A percentile compares a stretch with the other conserved stretches of the same genome.
Evolutionary conservation across 2,113 vertebrate species (phyloP).

Genomic region (Helogale parvula): DNA sequence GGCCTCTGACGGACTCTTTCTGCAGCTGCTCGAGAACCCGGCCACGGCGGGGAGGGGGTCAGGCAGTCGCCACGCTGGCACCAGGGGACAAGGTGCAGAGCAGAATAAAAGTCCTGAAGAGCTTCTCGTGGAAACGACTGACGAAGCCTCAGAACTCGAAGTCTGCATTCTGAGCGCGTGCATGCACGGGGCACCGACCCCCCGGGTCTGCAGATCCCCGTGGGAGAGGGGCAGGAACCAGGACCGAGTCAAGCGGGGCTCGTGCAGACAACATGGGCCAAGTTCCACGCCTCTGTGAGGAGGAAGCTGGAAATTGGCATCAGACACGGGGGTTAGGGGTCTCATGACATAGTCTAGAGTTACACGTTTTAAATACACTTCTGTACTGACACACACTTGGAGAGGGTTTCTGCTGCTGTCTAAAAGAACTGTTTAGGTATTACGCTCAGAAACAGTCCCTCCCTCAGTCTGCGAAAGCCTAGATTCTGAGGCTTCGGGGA

Average conservation of each 20-base stretch:
- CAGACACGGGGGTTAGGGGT: accelerated
- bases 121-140: no score
- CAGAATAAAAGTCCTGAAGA: not conserved
- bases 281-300: accelerated
- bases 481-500: not conserved
- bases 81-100: accelerated
- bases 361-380: not conserved
- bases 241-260: not conserved
- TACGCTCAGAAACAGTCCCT: not conserved
- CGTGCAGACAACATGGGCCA: not conserved
- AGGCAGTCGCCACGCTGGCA: no score
- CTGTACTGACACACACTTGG: no score
- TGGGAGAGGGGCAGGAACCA: not conserved
- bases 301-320: not conserved
- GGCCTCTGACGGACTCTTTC: not conserved
- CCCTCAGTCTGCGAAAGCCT: not conserved
- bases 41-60: not conserved
- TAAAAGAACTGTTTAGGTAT: not conserved
- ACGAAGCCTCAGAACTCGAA: not conserved
- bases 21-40: not conserved
- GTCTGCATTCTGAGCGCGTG: not conserved
- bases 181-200: not conserved
- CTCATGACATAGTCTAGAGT: not conserved
- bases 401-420: not conserved
- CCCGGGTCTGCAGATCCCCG: no score